Percentiles rank a stretch among this genome's conserved stretches.
Conservation (phyloP, 2,888 invertebrate species). For the Lathronympha strigana region DNA sequence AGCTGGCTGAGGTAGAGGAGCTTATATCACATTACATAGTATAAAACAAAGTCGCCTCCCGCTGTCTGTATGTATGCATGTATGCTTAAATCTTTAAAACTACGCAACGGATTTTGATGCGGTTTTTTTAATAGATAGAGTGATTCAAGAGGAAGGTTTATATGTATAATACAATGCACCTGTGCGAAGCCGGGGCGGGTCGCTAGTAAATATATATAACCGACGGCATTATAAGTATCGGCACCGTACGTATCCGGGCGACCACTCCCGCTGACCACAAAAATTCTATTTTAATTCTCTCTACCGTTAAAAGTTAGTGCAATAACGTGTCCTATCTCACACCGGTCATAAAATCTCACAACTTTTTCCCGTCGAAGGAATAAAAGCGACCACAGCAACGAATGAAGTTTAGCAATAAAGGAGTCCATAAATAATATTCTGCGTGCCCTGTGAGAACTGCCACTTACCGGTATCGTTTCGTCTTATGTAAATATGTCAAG, state of each 20-base stretch:
- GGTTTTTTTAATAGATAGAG: too few relatives aligned
- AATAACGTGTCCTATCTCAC: slow-evolving; percentile 82
- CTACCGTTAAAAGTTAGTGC: slow-evolving; percentile 75
- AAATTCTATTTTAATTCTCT: slow-evolving; percentile 76
- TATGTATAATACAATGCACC: too few relatives aligned
- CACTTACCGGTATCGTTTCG: slow-evolving; percentile 64
- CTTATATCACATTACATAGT: too few relatives aligned
- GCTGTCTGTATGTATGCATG: too few relatives aligned
- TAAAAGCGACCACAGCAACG: slow-evolving; percentile 82
- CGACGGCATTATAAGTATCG: slow-evolving; percentile 40
- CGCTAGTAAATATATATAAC: too few relatives aligned
- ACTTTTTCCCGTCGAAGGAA: slow-evolving; percentile 81
- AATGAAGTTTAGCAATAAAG: slow-evolving; percentile 83
- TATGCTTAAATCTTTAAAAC: too few relatives aligned
- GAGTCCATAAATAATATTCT: slow-evolving; percentile 80
- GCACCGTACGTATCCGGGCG: slow-evolving; percentile 52
- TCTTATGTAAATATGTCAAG: slow-evolving; percentile 63
- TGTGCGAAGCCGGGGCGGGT: too few relatives aligned
- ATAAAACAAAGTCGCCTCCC: too few relatives aligned
- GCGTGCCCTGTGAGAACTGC: slow-evolving; percentile 72
- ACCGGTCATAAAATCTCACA: slow-evolving; percentile 81
- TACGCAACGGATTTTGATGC: too few relatives aligned
- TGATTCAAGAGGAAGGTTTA: too few relatives aligned
- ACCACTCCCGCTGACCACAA: slow-evolving; percentile 65
- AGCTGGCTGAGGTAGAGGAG: slow-evolving; percentile 44